Percentiles rank a stretch among this genome's conserved stretches.
Evolutionary conservation across 2,888 invertebrate species (phyloP).

Genomic region (Polymixis lichenea): DNA sequence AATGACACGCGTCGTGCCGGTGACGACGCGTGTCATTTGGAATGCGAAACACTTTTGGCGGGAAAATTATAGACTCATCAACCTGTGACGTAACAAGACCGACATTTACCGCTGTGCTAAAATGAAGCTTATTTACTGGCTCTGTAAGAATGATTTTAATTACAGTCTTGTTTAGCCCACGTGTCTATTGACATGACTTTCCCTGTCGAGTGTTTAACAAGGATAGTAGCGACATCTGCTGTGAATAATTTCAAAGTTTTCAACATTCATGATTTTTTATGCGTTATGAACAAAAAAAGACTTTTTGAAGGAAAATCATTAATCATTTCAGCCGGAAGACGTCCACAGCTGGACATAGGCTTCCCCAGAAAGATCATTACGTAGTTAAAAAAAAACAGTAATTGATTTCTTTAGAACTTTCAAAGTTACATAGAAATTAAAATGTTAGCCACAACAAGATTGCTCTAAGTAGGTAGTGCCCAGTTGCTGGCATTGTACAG

Average conservation of each 20-base stretch:
- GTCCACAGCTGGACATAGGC: too few relatives aligned
- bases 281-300: neutral
- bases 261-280: too few relatives aligned
- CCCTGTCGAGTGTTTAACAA: neutral
- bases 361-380: neutral
- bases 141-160: neutral
- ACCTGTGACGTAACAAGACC: constrained; percentile 51
- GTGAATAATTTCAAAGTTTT: constrained; percentile 13
- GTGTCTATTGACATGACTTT: constrained; percentile 22
- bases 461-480: neutral
- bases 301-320: neutral
- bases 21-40: constrained; percentile 74
- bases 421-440: neutral
- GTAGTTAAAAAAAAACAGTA: too few relatives aligned
- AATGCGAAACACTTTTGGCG: constrained; percentile 82
- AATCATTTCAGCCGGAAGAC: too few relatives aligned
- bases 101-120: constrained; percentile 16
- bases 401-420: neutral
- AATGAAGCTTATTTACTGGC: constrained; percentile 37
- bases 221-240: constrained; percentile 59
- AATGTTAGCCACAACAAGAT: neutral
- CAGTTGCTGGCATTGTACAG: neutral
- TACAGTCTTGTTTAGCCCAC: neutral
- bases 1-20: too few relatives aligned
- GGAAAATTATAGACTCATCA: constrained; percentile 80